phyloP scores from a whole-genome alignment of 2,797 vertebrate species.

The Podarcis siculus region DNA sequence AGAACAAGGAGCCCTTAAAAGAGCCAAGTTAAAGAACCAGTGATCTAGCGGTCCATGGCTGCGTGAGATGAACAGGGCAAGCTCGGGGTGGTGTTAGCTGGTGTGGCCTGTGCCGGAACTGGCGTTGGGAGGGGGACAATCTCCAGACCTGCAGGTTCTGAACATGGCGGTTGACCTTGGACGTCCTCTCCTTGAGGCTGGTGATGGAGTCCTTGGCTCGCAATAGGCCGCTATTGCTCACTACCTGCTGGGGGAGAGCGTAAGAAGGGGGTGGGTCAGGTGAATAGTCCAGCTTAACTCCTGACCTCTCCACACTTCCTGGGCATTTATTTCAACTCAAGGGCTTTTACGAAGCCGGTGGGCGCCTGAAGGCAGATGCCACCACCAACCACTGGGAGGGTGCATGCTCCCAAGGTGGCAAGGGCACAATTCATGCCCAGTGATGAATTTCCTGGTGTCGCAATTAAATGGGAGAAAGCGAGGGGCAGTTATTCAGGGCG shows the following conservation, averaged over 20 bases:
- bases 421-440: neutral
- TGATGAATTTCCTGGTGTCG: neutral
- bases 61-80: neutral
- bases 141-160: conserved; percentile 68
- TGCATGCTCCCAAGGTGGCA: neutral
- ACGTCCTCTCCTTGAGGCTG: conserved; percentile 72
- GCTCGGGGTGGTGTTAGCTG: neutral
- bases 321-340: neutral
- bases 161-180: conserved; percentile 66
- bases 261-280: neutral
- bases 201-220: conserved; percentile 73
- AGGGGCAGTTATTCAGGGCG: neutral
- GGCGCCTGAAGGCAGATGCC: no score
- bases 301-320: neutral
- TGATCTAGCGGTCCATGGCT: neutral
- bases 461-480: neutral
- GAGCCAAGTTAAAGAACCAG: neutral
- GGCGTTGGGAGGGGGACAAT: neutral
- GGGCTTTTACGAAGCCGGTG: neutral
- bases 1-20: neutral
- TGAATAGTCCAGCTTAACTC: neutral
- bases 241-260: conserved; percentile 48
- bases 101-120: neutral
- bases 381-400: neutral
- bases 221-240: conserved; percentile 68